Base-by-base conservation (phyloP, 2,888 invertebrate genomes). In the Philaethria dido region DNA sequence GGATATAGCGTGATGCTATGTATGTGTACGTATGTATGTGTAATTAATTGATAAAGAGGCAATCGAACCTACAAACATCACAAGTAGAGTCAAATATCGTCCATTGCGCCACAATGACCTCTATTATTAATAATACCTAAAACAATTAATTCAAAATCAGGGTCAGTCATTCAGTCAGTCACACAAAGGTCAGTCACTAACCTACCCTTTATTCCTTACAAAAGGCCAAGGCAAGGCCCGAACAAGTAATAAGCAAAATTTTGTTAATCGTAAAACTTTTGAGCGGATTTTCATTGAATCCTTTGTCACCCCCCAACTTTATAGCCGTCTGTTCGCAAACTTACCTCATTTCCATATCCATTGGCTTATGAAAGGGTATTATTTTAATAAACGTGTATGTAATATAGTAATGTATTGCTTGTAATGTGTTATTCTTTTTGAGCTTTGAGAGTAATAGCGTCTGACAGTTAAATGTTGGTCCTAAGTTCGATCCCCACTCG, bases 221-320 rank as follows among this genome's bases (percentile, higher is more conserved):
- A 42, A 39, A 5, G n/a, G 20, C 11, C 11, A 22, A 22, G 20
- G 14, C 47, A 13, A 11, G 3, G n/a, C 2, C 36, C 39, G 8
- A 20, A 11, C 44, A 63, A 33, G 18, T 63, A 52, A 54, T 63
- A 54, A 54, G 33, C 42, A 55, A 25, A 42, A 45, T 57, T 42
- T 22, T 14, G 63, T 44, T 55, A 54, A 63, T 54, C 39, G n/a
- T 18, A 29, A 54, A 63, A 63, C 29, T 63, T 63, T n/a, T 18
- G 22, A 63, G 33, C 45, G 14, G 13, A 44, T 25, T 54, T 63
- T 54, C 54, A 63, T 63, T 63, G 44, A 63, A 63, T 63, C 63
- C 63, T 63, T 63, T 54, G 63, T 54, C 63, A 63, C 29, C 44
- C 16, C 9, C 11, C 4, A 42, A 55, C 45, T 63, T 63, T 44